Percentiles rank a stretch among this genome's conserved stretches.
These are phyloP conservation scores for Diadumene lineata DNA, from an alignment of 92 coral and sea anemone genomes.

Conservation along the genomic window DNA sequence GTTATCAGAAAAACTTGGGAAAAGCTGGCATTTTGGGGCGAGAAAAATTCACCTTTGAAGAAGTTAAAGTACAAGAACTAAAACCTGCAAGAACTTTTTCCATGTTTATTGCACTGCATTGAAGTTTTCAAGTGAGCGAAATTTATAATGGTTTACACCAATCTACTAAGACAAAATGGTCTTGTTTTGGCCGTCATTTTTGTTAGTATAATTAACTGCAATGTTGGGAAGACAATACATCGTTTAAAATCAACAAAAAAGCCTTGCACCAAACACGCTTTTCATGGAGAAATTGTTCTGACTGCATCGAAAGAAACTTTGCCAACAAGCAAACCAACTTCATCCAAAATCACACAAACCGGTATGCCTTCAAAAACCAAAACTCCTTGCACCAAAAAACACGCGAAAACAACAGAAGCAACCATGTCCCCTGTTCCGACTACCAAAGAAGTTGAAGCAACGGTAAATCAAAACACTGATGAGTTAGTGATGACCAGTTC, in stretches of 20 bases:
- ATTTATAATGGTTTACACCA: no score
- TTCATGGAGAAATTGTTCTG: neutral
- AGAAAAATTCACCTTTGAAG: no score
- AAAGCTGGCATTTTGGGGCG: no score
- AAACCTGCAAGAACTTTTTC: no score
- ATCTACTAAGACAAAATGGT: no score
- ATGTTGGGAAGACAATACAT: neutral
- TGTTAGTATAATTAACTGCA: neutral
- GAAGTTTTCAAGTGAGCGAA: no score
- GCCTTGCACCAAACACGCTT: constrained; percentile 21
- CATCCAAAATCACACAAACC: no score
- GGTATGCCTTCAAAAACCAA: constrained; percentile 7
- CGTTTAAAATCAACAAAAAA: constrained; percentile 1
- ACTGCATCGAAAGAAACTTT: neutral
- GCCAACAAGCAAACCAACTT: neutral
- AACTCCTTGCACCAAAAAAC: constrained; percentile 15
- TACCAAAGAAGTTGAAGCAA: neutral
- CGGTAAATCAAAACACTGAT: neutral
- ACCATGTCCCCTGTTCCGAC: neutral
- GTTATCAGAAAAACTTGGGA: no score
- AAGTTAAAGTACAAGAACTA: no score
- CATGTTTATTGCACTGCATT: no score
- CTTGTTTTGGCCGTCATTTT: neutral
- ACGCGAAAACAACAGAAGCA: neutral
- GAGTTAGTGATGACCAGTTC: no score